Evolutionary conservation across 1,140 invertebrate genomes (phyloP).

Genomic region (Plutomurus gul): DNA sequence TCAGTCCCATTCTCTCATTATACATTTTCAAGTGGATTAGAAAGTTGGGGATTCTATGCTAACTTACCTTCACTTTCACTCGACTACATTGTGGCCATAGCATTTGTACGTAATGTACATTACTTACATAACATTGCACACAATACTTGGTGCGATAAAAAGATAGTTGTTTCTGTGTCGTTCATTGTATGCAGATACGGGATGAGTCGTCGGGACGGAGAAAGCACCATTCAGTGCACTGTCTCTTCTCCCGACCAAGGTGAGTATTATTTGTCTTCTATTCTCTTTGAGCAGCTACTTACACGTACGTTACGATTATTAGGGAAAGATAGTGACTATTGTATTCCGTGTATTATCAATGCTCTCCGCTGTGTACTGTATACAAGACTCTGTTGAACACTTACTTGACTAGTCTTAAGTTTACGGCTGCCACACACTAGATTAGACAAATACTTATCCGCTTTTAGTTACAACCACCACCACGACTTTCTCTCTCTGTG

Average conservation of each 20-base stretch:
- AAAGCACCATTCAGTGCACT: not conserved
- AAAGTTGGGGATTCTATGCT: not conserved
- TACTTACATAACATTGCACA: not conserved
- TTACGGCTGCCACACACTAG: not conserved
- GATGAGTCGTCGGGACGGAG: not conserved
- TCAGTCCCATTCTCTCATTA: not conserved
- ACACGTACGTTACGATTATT: too few relatives aligned
- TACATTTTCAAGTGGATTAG: not conserved
- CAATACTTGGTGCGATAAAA: not conserved
- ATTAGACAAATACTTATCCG: slow-evolving; percentile 27
- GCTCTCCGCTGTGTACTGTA: too few relatives aligned
- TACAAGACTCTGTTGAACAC: too few relatives aligned
- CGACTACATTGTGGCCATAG: not conserved
- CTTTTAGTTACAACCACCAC: not conserved
- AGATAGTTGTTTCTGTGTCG: not conserved
- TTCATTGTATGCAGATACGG: not conserved
- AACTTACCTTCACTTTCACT: not conserved
- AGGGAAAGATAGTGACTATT: too few relatives aligned
- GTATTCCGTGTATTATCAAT: too few relatives aligned
- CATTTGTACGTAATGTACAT: not conserved
- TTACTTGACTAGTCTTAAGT: slow-evolving; percentile 9
- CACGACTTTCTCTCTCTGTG: not conserved
- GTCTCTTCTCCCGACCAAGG: not conserved
- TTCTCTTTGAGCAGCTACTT: not conserved
- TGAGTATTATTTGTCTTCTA: not conserved